Evolutionary conservation across 2,113 vertebrate genomes (phyloP).

Genomic region (Helogale parvula): DNA sequence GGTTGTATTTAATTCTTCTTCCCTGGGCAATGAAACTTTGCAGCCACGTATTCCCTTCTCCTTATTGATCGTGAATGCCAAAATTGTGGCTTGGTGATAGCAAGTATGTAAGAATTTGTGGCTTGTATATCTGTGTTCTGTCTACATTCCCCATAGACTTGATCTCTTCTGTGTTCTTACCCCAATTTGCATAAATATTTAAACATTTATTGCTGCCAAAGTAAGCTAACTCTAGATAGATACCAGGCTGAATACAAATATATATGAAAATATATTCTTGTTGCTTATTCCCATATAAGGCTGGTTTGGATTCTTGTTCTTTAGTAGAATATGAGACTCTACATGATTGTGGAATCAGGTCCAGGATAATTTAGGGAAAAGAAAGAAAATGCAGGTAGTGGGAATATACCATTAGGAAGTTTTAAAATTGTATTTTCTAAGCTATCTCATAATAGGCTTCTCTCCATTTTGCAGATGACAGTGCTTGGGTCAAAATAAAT

Average conservation of each 20-base stretch:
- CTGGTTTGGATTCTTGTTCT: background rate
- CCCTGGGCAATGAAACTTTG: background rate
- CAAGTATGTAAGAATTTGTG: background rate
- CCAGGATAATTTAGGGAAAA: background rate
- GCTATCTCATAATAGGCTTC: background rate
- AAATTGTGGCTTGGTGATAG: background rate
- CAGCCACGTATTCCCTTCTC: background rate
- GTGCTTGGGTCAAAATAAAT: background rate
- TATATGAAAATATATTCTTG: conserved; percentile 10
- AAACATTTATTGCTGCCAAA: background rate
- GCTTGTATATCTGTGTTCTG: background rate
- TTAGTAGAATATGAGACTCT: background rate
- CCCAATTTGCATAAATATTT: conserved; percentile 31
- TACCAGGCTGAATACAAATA: background rate
- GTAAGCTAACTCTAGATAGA: background rate
- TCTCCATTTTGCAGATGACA: background rate
- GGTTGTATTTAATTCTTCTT: conserved; percentile 34
- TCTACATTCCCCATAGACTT: background rate
- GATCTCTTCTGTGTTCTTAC: background rate
- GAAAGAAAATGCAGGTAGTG: background rate
- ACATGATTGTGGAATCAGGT: background rate
- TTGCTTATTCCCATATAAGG: background rate
- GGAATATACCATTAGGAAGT: background rate
- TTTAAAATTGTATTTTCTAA: background rate
- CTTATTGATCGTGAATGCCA: background rate